Base-by-base conservation (phyloP, 2,797 vertebrate genomes). In the Amphiprion clarkii region DNA sequence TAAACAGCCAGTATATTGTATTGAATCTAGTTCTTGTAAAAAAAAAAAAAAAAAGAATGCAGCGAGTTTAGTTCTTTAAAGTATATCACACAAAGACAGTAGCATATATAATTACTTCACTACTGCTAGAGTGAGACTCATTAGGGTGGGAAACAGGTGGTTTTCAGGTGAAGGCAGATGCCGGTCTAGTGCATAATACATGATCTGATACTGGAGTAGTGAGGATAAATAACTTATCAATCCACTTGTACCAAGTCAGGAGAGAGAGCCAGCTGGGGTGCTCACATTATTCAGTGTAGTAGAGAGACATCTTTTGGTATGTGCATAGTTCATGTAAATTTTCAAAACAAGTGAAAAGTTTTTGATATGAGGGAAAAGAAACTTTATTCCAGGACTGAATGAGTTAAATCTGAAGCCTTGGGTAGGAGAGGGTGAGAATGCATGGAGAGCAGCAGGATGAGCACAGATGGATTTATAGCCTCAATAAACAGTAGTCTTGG, bases 121-220 rank as follows among this genome's bases (percentile, higher is more conserved):
- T 66, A 40, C 12, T 44, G 36, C 9, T 17, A 27, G 48, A 27
- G 5, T 53, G 67, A 39, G 57, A 75, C 60, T 61, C 46, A 71
- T 79, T 71, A 63, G 1, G 4, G 46, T 23, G 46, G 57, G 42
- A 87, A 88, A 90, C 90, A 93, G 92, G 84, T 94, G 92, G 89
- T 89, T 89, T 89, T 86, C 89, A 87, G 81, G 83, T 71, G 70
- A 73, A 66, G 85, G 83, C 84, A 88, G 87, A 79, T 80, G 83
- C 25, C 76, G 51, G 61, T 27, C 78, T 81, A 3, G 11, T 93
- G 83, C 89, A 93, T 94, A 88, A 93, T 90, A 59, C 39, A 94
- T 91, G 88, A 85, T 77, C 78, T 93, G 93, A 92, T 88, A 93
- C 87, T 74, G 86, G 93, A 94, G 92, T 74, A 81, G 76, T 44